Conservation (phyloP, 2,113 vertebrate species). For the Maccullochella peelii region DNA sequence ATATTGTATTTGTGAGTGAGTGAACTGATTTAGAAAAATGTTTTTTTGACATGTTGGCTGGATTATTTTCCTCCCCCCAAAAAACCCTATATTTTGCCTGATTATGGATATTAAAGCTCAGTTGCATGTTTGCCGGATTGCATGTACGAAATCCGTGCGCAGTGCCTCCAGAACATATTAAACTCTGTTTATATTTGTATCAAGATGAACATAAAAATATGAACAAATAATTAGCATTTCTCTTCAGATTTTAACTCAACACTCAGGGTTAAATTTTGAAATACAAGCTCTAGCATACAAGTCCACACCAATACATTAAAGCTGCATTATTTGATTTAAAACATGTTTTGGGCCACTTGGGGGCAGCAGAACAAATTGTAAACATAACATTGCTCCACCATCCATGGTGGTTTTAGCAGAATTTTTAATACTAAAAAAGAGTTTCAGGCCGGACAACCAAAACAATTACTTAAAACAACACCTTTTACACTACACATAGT, state of each 20-base stretch:
- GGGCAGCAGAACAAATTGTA: background rate
- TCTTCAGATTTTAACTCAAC: slow-evolving; percentile 30
- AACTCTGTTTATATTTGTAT: slow-evolving; percentile 35
- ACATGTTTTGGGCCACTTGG: background rate
- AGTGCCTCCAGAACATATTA: slow-evolving; percentile 19
- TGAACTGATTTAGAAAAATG: background rate
- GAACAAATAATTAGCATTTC: slow-evolving; percentile 7
- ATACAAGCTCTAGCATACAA: background rate
- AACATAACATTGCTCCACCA: background rate
- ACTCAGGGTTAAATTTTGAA: slow-evolving; percentile 53
- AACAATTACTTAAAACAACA: background rate
- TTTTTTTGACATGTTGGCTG: background rate
- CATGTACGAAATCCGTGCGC: slow-evolving; percentile 40
- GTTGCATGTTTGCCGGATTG: slow-evolving; percentile 55
- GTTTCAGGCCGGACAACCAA: background rate
- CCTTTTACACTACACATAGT: background rate
- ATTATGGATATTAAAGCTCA: slow-evolving; percentile 15
- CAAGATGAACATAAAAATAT: background rate
- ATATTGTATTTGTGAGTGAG: slow-evolving; percentile 7
- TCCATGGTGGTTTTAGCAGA: background rate
- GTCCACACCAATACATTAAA: slow-evolving; percentile 14
- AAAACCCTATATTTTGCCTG: background rate
- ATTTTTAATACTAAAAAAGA: background rate
- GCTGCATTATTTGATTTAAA: slow-evolving; percentile 5
- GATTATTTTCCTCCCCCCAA: background rate